phyloP scores from a whole-genome alignment of 2,797 vertebrate genomes.

The Pygocentrus nattereri region DNA sequence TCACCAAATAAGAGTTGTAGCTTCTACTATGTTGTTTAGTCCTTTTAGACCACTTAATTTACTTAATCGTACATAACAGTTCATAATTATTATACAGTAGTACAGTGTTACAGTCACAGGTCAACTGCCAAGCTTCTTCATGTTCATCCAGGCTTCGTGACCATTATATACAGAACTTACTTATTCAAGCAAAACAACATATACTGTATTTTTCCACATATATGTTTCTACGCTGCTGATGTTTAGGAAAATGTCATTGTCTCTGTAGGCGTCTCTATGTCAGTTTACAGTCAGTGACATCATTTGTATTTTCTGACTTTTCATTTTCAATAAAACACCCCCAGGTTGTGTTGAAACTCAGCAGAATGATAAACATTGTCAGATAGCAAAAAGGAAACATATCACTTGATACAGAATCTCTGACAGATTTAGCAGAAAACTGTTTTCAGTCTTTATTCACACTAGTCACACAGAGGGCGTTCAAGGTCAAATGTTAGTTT shows the following conservation, averaged over 20 bases:
- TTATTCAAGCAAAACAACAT: background rate
- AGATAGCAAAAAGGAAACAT: background rate
- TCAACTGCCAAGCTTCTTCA: background rate
- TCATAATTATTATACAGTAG: background rate
- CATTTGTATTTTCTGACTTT: constrained; percentile 13
- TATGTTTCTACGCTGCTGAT: constrained; percentile 28
- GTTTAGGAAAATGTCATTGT: constrained; percentile 49
- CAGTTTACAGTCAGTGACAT: constrained; percentile 42
- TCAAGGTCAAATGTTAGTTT: background rate
- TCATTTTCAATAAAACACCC: constrained; percentile 15
- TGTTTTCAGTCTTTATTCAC: background rate
- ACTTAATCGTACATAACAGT: background rate
- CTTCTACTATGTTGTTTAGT: background rate
- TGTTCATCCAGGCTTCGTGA: background rate
- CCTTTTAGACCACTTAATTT: too few relatives aligned
- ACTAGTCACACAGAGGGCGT: background rate
- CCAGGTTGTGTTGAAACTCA: background rate
- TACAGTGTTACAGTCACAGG: background rate
- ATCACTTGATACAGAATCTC: too few relatives aligned
- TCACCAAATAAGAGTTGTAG: too few relatives aligned
- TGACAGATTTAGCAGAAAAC: too few relatives aligned
- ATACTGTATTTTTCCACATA: background rate
- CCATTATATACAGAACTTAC: too few relatives aligned
- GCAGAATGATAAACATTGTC: background rate
- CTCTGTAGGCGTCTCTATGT: constrained; percentile 23